Evolutionary conservation across 2,797 vertebrate genomes (phyloP), one percentile per base, ranked within the genome.

Genomic region (Brachyrhaphis roseni): DNA sequence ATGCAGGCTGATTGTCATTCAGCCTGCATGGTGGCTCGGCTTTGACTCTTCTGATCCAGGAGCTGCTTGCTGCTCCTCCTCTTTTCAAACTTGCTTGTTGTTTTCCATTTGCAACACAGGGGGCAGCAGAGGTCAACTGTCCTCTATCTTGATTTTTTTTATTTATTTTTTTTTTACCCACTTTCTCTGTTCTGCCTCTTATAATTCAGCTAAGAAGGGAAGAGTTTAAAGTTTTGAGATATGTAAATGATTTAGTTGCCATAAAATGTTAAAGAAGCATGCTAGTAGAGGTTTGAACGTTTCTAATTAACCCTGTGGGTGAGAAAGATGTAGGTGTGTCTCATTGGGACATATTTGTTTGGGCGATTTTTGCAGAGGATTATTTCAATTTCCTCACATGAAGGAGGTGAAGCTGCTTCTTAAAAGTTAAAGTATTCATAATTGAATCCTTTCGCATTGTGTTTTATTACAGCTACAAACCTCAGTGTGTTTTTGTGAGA

Each of bases 271-370:
- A 95, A 86, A 95, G 93, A 94, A 90, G 91, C 87, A 87, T 87
- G 84, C 89, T 87, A 88, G 86, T 92, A 91, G 92, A 93, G 92
- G 93, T 93, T 95, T 95, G 93, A 95, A 94, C 92, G 92, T 93
- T 94, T 91, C 93, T 95, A 95, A 95, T 96, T 94, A 95, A 95
- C 92, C 95, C 95, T 90, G 92, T 77, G 93, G 94, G 93, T 92
- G 91, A 82, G 86, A 83, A 86, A 85, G 75, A 88, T 78, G 92
- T 82, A 74, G 84, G 79, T 78, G 87, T 90, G 84, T 90, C 78
- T 90, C 81, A 0, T n/a, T 71, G 90, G 90, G 87, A 90, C 6
- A 15, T 84, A 28, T 73, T 84, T 88, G 82, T 89, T 78, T 89
- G 88, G 87, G 85, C 87, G 84, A 87, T 79, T 82, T 87, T 53